Evolutionary conservation across 2,113 vertebrate genomes (phyloP).

Genomic region (Jacana jacana): DNA sequence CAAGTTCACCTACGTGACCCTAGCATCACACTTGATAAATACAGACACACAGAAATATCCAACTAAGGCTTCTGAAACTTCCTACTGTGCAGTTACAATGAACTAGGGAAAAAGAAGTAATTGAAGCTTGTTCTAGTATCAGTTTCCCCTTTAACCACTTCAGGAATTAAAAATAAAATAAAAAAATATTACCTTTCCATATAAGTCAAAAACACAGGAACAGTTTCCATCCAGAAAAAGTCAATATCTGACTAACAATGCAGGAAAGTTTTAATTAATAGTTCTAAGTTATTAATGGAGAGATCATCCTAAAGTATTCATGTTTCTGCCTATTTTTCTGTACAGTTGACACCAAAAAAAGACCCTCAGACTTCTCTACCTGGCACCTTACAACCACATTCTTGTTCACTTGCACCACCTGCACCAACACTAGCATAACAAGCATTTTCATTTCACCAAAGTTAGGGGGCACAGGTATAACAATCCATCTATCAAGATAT

Average conservation of each 20-base stretch:
- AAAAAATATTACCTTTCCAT: not conserved
- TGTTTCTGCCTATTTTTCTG: not conserved
- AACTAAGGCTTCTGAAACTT: not conserved
- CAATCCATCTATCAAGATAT: not conserved
- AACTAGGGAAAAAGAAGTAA: not conserved
- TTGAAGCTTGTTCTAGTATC: not conserved
- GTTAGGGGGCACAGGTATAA: not conserved
- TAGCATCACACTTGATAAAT: rapidly evolving
- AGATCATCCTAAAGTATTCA: not conserved
- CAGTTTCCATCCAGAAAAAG: not conserved
- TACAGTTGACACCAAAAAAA: not conserved
- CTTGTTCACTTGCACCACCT: not conserved
- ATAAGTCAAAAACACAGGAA: not conserved
- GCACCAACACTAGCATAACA: not conserved
- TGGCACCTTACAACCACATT: not conserved
- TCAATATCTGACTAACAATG: not conserved
- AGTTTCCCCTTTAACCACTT: not conserved
- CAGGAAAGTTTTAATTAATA: not conserved
- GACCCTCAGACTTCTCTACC: not conserved
- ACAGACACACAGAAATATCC: not conserved
- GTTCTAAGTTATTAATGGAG: not conserved
- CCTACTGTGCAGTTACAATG: not conserved
- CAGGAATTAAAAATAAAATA: not conserved
- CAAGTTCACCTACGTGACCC: not conserved
- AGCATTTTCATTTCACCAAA: not conserved